Base-by-base conservation (phyloP, 2,797 vertebrate species). In the Ispidina lecontei region DNA sequence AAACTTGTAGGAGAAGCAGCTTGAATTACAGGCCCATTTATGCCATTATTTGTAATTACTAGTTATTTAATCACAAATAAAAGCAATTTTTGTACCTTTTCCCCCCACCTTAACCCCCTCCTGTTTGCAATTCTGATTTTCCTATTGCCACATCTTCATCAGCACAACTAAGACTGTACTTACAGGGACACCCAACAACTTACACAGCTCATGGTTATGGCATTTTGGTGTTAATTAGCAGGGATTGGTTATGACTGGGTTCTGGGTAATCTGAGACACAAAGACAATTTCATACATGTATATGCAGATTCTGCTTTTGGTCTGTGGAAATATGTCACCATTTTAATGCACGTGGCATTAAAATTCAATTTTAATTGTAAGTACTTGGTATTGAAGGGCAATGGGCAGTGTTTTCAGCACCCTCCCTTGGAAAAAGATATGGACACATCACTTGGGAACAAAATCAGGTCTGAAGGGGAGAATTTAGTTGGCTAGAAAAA, bases 101-200 rank as follows among this genome's bases (percentile, higher is more conserved):
- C 12, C 16, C 3, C 16, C 4, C 9, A n/a, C 6, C 25, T 69
- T 39, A 39, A 31, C 1, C 7, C 2, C 1, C 6, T 37, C 35
- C 6, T 10, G 19, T 60, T 70, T 77, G 41, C 49, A 55, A 31
- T 2, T 21, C 5, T 5, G 4, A 22, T 88, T 52, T 84, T 86
- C 29, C 55, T 31, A 11, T 3, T 43, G 9, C 17, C 75, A n/a
- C 4, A 5, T 22, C 17, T 72, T 12, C 26, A 59, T 8, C 80
- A 55, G 13, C 33, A 78, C 31, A 81, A 55, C 26, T 43, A 29
- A 72, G n/a, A 7, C 6, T 26, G 10, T 2, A 3, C 16, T n/a
- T 20, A 11, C 4, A 41, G 62, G 29, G 73, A 52, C 5, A 17
- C 12, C 13, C 6, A 68, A 35, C 13, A 35, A 65, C 23, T 39